Percentiles rank a stretch among this genome's conserved stretches.
Conservation (phyloP, 2,113 vertebrate species). For the Cinclus cinclus region DNA sequence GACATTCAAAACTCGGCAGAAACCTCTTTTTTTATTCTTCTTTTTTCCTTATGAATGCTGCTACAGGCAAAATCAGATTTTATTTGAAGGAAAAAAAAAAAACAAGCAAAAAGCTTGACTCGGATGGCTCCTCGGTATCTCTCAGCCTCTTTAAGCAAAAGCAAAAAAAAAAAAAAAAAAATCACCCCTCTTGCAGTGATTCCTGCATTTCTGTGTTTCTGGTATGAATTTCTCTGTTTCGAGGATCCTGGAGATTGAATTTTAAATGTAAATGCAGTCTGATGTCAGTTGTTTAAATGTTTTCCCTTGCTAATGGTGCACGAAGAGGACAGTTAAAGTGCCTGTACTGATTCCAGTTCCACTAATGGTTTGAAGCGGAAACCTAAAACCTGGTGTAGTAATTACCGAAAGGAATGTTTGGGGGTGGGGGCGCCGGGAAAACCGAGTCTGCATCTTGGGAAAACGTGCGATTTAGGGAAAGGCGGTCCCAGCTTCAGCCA, state of each 20-base stretch:
- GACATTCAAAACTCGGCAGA: slow-evolving; percentile 11
- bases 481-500: neutral
- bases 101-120: neutral
- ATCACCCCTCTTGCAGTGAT: neutral
- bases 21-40: neutral
- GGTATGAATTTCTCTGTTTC: neutral
- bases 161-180: neutral
- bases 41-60: neutral
- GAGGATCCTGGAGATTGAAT: neutral
- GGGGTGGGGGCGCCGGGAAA: slow-evolving; percentile 20
- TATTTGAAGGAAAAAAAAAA: neutral
- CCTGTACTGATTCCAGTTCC: slow-evolving; percentile 75
- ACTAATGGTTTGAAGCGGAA: slow-evolving; percentile 76
- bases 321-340: slow-evolving; percentile 67
- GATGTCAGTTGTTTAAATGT: slow-evolving; percentile 57
- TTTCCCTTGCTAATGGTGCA: slow-evolving; percentile 49
- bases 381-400: slow-evolving; percentile 72
- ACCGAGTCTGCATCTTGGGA: neutral
- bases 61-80: slow-evolving; percentile 8
- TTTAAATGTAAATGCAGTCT: neutral
- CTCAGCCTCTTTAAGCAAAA: neutral
- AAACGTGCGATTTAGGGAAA: slow-evolving; percentile 12
- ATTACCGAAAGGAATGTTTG: slow-evolving; percentile 78
- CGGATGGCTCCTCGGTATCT: neutral
- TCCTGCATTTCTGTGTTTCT: neutral